A percentile compares a stretch with the other conserved stretches of the same genome.
phyloP scores from a whole-genome alignment of 2,888 invertebrate genomes.

The Papilio protenor region DNA sequence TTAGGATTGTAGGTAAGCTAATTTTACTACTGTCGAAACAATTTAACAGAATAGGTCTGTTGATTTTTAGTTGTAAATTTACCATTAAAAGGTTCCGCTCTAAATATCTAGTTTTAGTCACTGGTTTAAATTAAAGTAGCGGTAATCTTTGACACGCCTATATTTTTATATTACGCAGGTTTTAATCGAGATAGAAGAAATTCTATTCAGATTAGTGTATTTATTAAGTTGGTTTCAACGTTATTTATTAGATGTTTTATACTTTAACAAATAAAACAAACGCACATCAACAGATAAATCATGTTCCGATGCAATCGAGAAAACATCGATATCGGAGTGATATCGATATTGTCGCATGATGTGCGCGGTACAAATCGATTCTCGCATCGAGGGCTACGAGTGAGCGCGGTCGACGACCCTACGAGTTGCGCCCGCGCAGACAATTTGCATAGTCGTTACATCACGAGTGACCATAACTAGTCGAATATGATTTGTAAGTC shows the following conservation, averaged over 20 bases:
- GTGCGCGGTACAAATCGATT: conserved; percentile 80
- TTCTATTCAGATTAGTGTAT: neutral
- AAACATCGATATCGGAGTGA: conserved; percentile 54
- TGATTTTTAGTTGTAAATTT: neutral
- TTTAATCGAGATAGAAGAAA: neutral
- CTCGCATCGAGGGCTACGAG: conserved; percentile 66
- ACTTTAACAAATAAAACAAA: neutral
- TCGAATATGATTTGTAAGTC: conserved; percentile 63
- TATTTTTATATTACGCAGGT: neutral
- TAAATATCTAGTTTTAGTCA: neutral
- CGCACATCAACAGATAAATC: conserved; percentile 6
- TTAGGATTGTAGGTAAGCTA: neutral
- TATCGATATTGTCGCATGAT: conserved; percentile 80
- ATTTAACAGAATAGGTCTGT: neutral
- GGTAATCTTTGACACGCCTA: conserved; percentile 5
- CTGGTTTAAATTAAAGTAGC: neutral
- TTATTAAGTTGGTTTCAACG: neutral
- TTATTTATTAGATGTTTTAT: neutral
- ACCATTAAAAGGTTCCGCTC: neutral
- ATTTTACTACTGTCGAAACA: neutral
- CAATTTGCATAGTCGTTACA: conserved; percentile 80
- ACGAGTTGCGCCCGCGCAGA: conserved; percentile 59
- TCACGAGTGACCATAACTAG: conserved; percentile 67
- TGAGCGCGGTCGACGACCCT: conserved; percentile 71
- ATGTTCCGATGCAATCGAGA: neutral